A percentile compares a stretch with the other conserved stretches of the same genome.
These are phyloP conservation scores for Cephus cinctus DNA, from an alignment of 1,140 invertebrate species.

Conservation along the genomic window DNA sequence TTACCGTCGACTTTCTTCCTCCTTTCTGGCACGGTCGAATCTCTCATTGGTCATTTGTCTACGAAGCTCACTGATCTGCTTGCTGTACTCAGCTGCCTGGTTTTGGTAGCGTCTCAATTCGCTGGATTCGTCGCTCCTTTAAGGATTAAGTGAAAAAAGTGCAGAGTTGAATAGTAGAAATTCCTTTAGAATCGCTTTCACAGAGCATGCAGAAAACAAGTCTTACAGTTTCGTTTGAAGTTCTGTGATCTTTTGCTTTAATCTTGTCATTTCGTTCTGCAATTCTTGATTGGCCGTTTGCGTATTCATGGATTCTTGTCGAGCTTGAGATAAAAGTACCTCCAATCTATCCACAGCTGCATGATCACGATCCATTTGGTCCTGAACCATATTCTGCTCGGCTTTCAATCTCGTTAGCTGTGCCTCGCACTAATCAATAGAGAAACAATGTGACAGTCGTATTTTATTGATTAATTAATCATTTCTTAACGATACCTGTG, in stretches of 20 bases:
- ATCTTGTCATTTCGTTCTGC: constrained; percentile 50
- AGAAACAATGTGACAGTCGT: no score
- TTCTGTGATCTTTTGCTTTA: constrained; percentile 51
- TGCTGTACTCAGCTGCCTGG: constrained; percentile 57
- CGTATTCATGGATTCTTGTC: constrained; percentile 56
- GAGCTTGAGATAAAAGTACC: constrained; percentile 51
- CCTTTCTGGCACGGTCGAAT: constrained; percentile 48
- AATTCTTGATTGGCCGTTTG: constrained; percentile 56
- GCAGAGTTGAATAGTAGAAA: no score
- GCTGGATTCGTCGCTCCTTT: no score
- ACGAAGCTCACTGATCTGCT: constrained; percentile 57
- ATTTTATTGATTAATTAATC: not conserved
- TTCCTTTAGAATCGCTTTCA: no score
- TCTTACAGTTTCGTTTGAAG: constrained; percentile 59
- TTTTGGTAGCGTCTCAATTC: constrained; percentile 59
- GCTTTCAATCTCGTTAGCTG: constrained; percentile 46
- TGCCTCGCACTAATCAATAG: constrained; percentile 38
- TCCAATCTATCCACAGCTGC: constrained; percentile 53
- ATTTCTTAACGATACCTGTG: constrained; percentile 34
- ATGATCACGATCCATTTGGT: constrained; percentile 52
- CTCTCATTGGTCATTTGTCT: constrained; percentile 60
- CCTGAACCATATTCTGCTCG: constrained; percentile 48
- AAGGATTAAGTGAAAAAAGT: no score
- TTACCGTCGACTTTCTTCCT: constrained; percentile 47
- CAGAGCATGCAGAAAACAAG: no score